Percentiles rank a stretch among this genome's conserved stretches.
These are phyloP conservation scores for Linnaemya vulpina DNA, from an alignment of 2,888 invertebrate species.

Conservation along the genomic window DNA sequence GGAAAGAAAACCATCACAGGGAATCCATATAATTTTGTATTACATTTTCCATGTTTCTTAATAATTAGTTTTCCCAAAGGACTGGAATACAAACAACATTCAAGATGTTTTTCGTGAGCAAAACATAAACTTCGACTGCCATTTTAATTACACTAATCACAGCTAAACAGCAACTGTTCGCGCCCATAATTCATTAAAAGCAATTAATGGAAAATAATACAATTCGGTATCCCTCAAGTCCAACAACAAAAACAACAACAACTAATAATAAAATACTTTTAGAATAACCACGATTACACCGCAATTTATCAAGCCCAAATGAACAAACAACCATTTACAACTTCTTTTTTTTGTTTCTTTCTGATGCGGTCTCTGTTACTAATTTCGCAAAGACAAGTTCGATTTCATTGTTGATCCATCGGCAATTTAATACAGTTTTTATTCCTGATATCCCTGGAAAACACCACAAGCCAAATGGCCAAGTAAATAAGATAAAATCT, in stretches of 20 bases:
- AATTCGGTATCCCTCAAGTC: conserved; percentile 46
- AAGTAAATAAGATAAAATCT: conserved; percentile 24
- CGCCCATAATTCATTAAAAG: conserved; percentile 62
- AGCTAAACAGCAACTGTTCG: conserved; percentile 51
- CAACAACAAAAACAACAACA: conserved; percentile 60
- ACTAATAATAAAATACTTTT: conserved; percentile 59
- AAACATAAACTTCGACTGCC: not conserved
- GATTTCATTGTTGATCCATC: conserved; percentile 62
- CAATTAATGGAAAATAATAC: conserved; percentile 52
- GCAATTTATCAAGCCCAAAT: conserved; percentile 66
- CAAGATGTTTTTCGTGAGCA: not conserved
- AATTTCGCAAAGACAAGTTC: conserved; percentile 49
- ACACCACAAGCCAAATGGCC: conserved; percentile 53
- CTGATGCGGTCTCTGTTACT: not conserved
- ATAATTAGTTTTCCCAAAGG: conserved; percentile 32
- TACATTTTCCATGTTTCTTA: not conserved
- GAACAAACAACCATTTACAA: conserved; percentile 28
- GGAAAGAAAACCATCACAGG: not conserved
- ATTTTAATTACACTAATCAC: conserved; percentile 41
- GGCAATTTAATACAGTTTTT: conserved; percentile 56
- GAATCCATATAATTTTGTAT: too few species aligned
- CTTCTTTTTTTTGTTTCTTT: too few species aligned
- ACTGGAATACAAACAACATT: not conserved
- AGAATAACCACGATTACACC: conserved; percentile 68
- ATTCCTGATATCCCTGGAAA: conserved; percentile 60